These are phyloP conservation scores for Anodontia alba DNA, from an alignment of 2,888 invertebrate species.

Conservation along the genomic window DNA sequence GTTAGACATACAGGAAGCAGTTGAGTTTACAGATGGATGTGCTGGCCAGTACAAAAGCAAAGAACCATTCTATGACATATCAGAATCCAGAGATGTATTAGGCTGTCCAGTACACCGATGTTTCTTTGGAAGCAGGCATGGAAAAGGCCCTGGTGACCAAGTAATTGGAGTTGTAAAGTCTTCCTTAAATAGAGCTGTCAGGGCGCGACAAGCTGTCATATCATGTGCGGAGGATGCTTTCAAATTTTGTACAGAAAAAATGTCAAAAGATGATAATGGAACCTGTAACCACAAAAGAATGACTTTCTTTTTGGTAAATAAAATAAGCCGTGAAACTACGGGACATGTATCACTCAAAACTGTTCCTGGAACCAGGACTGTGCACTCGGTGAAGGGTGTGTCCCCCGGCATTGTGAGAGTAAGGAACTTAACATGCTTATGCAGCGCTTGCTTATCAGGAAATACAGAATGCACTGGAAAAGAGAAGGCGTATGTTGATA, in stretches of 20 bases:
- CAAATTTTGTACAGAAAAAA: too few relatives aligned
- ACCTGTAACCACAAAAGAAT: conserved; percentile 47
- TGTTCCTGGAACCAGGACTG: conserved; percentile 33
- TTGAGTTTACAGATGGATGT: conserved; percentile 43
- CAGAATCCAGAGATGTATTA: too few relatives aligned
- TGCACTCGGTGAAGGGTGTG: conserved; percentile 38
- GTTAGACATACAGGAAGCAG: conserved; percentile 14
- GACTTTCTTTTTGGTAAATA: conserved; percentile 28
- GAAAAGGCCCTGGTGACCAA: conserved; percentile 41
- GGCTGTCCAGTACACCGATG: too few relatives aligned
- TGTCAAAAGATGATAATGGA: conserved; percentile 27
- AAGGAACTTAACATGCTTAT: conserved; percentile 36
- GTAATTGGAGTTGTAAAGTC: conserved; percentile 38
- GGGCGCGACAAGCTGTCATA: conserved; percentile 37
- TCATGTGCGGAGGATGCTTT: conserved; percentile 27
- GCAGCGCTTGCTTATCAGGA: neutral
- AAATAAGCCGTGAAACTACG: conserved; percentile 7
- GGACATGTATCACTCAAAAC: conserved; percentile 10
- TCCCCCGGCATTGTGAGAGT: conserved; percentile 27
- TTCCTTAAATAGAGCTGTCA: too few relatives aligned
- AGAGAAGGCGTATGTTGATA: too few relatives aligned
- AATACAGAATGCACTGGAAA: too few relatives aligned
- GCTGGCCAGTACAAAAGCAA: conserved; percentile 43
- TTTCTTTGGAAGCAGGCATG: conserved; percentile 43
- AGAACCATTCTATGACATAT: conserved; percentile 29